Conservation (phyloP, 2,797 vertebrate species). For the Anguilla obscura region DNA sequence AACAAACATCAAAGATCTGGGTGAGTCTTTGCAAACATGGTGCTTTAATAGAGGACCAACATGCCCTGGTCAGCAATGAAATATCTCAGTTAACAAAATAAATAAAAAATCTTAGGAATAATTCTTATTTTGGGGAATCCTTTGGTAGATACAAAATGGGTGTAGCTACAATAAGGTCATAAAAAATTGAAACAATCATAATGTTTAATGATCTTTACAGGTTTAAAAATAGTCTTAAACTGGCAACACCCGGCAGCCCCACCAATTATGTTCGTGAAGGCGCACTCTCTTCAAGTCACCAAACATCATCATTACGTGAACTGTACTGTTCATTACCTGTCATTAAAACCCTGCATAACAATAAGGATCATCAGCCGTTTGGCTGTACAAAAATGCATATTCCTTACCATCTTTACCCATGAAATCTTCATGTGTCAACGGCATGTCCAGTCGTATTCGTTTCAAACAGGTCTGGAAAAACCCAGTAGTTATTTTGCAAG, state of each 20-base stretch:
- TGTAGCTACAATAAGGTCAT: background rate
- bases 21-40: background rate
- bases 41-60: background rate
- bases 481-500: background rate
- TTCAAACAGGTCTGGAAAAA: constrained; percentile 88
- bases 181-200: background rate
- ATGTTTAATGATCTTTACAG: background rate
- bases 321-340: background rate
- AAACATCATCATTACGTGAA: background rate
- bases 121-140: background rate
- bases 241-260: background rate
- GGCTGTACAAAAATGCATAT: background rate
- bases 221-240: background rate
- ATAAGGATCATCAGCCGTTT: background rate
- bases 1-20: background rate
- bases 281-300: background rate
- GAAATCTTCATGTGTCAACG: constrained; percentile 86
- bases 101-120: background rate
- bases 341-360: background rate
- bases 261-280: background rate
- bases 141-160: background rate
- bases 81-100: background rate
- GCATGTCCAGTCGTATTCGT: constrained; percentile 91
- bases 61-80: background rate
- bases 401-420: constrained; percentile 70